Conservation (phyloP, 1,140 invertebrate genomes). For the Lepidurus apus region DNA sequence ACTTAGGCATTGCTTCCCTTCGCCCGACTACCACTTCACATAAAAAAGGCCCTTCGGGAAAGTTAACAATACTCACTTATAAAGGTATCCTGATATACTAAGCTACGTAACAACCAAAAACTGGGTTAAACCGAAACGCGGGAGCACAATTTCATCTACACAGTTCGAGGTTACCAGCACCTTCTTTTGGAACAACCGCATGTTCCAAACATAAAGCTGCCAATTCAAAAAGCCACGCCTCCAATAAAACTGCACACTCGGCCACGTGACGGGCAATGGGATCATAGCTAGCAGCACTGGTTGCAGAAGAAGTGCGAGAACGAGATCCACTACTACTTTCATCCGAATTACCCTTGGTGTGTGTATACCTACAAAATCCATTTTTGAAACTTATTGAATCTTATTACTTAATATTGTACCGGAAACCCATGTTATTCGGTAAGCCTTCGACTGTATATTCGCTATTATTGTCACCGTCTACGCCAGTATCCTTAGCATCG, state of each 20-base stretch:
- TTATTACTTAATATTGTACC: neutral
- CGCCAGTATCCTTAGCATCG: neutral
- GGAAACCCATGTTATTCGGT: neutral
- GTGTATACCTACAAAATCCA: neutral
- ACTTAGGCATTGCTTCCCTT: too few species aligned
- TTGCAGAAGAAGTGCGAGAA: neutral
- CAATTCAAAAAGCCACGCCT: constrained; percentile 33
- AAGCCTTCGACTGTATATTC: neutral
- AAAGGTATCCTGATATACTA: too few species aligned
- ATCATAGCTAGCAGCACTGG: constrained; percentile 11
- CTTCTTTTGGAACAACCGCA: neutral
- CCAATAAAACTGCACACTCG: constrained; percentile 28
- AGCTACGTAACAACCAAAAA: neutral
- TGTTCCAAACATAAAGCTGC: constrained; percentile 32
- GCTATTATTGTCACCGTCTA: neutral
- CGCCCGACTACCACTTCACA: too few species aligned
- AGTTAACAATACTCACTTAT: too few species aligned
- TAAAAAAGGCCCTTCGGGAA: too few species aligned
- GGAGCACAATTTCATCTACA: neutral
- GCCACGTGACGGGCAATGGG: constrained; percentile 28
- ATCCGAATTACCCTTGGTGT: neutral
- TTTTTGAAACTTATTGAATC: too few species aligned
- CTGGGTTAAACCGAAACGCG: neutral
- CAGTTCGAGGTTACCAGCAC: neutral
- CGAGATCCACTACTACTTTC: constrained; percentile 16